Conservation (phyloP, 1,140 invertebrate genomes). For the Bombus superbus region DNA sequence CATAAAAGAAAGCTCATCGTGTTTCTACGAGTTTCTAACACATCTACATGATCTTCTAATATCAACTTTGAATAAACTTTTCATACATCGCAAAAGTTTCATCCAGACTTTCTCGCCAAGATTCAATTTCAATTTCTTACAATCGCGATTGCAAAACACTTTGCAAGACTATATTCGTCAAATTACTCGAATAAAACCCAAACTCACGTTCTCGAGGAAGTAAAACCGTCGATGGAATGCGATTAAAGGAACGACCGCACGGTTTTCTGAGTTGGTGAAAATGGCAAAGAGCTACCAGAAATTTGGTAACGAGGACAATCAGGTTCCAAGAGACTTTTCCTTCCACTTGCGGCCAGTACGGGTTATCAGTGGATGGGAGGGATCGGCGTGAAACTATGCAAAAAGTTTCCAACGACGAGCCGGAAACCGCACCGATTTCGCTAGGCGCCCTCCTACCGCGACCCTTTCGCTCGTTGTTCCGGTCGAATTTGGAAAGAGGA, state of each 20-base stretch:
- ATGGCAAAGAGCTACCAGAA: not conserved
- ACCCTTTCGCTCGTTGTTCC: conserved; percentile 56
- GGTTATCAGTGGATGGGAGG: not conserved
- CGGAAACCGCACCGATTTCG: conserved; percentile 52
- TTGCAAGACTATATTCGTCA: not conserved
- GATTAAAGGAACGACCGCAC: not conserved
- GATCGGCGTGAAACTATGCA: conserved; percentile 41
- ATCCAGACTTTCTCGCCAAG: not conserved
- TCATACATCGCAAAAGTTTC: not conserved
- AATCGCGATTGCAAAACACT: not conserved
- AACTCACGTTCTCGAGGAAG: not conserved
- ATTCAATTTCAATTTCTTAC: too few relatives aligned
- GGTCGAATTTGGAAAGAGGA: conserved; percentile 70
- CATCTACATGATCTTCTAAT: too few relatives aligned
- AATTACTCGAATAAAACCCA: not conserved
- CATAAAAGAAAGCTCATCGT: too few relatives aligned
- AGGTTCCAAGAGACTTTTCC: conserved; percentile 51
- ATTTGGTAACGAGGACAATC: conserved; percentile 50
- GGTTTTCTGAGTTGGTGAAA: not conserved
- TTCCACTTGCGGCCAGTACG: conserved; percentile 30
- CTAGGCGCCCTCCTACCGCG: not conserved
- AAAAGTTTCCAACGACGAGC: conserved; percentile 55
- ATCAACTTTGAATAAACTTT: too few relatives aligned
- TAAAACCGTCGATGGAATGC: not conserved
- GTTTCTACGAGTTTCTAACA: too few relatives aligned